phyloP scores from a whole-genome alignment of 2,113 vertebrate genomes.

The Serilophus lunatus region DNA sequence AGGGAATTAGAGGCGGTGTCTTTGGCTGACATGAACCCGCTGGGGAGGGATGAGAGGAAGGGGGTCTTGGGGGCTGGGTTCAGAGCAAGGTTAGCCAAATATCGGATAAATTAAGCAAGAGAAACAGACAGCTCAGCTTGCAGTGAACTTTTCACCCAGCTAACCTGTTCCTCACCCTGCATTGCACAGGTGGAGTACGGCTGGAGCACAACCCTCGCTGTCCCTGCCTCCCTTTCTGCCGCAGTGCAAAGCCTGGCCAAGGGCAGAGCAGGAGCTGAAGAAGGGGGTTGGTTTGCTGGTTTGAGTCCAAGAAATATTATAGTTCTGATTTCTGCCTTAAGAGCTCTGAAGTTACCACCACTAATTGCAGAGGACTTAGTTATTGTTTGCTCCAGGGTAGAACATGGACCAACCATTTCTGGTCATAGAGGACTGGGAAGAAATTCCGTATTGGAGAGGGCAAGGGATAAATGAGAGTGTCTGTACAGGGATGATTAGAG shows the following conservation, averaged over 20 bases:
- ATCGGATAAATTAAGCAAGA: slow-evolving; percentile 88
- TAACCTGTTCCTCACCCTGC: slow-evolving; percentile 78
- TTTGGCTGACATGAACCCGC: slow-evolving; percentile 57
- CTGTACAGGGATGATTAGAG: not conserved
- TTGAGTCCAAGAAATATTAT: not conserved
- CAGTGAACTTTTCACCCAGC: slow-evolving; percentile 85
- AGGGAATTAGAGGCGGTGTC: slow-evolving; percentile 40
- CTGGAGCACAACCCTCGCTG: slow-evolving; percentile 10
- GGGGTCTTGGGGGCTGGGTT: slow-evolving; percentile 87
- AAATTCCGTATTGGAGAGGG: not conserved
- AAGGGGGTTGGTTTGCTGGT: not conserved
- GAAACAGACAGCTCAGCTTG: slow-evolving; percentile 83
- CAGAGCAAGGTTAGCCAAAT: slow-evolving; percentile 98
- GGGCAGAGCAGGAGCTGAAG: not conserved
- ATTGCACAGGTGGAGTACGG: slow-evolving; percentile 78
- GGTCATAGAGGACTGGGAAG: not conserved
- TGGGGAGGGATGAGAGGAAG: slow-evolving; percentile 72
- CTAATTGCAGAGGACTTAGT: not conserved
- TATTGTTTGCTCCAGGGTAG: not conserved
- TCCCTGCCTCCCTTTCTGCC: not conserved
- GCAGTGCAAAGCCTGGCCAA: not conserved
- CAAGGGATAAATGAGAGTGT: not conserved
- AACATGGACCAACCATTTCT: not conserved
- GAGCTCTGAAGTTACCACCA: not conserved
- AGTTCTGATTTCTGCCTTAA: not conserved